Evolutionary conservation across 2,113 vertebrate genomes (phyloP), one percentile per base, ranked within the genome.

Genomic region (Etheostoma spectabile): DNA sequence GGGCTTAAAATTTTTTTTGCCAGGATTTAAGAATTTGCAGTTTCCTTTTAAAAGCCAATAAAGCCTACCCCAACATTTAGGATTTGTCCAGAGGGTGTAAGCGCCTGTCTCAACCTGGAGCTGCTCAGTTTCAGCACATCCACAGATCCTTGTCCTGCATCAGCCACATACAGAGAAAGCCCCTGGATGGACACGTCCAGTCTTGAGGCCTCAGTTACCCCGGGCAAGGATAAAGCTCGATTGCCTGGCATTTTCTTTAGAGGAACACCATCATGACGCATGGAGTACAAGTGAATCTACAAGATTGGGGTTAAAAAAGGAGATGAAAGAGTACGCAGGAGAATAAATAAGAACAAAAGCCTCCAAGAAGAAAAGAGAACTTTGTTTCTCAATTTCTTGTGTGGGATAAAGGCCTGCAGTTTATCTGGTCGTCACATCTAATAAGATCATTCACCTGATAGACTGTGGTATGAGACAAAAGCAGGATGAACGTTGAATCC

Each of bases 261-360:
- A 15, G 89, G 86, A 6, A 86, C n/a, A 0, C 74, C 76, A 0
- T 80, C 8, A 0, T 79, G 93, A 42, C 13, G 77, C 65, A 98
- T 84, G 33, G 94, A 94, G 77, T 92, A 89, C 85, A 97, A 85
- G 72, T 96, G 96, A 63, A 99, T 92, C 97, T 99, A 24, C 3
- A 56, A 55, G 2, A 4, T 16, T 0, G 11, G 22, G 18, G 56
- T 0, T 19, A 12, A 21, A 24, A 53, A 2, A 22, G 38, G 12
- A 3, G 46, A 57, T 8, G 2, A 63, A 3, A 1, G 7, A 15
- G 15, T 24, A 16, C 52, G 10, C 2, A 49, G 3, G 0, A 64
- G 16, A 30, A 27, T 6, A 22, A 16, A 64, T 30, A 6, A 12
- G 22, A 57, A 49, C 1, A 27, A 27, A 51, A 2, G 6, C 4